Percentiles rank a stretch among this genome's conserved stretches.
These are phyloP conservation scores for Discoglossus pictus DNA, from an alignment of 2,797 vertebrate species.

Conservation along the genomic window DNA sequence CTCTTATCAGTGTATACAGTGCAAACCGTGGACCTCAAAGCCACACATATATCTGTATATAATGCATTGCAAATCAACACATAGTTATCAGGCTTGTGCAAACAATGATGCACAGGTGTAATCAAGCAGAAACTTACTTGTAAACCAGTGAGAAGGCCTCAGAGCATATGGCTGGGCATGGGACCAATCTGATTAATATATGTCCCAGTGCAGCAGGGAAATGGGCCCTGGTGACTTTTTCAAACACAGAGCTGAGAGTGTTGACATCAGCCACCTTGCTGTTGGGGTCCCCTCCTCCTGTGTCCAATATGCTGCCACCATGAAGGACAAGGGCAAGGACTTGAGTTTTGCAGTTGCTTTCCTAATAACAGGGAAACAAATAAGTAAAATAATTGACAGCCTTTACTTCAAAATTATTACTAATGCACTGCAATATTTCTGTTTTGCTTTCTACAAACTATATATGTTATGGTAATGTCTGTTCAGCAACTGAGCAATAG, in stretches of 20 bases:
- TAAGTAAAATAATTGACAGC: too few relatives aligned
- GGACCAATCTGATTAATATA: slow-evolving; percentile 87
- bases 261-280: slow-evolving; percentile 84
- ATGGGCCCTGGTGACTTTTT: slow-evolving; percentile 88
- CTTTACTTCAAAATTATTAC: too few relatives aligned
- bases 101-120: too few relatives aligned
- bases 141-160: slow-evolving; percentile 94
- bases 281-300: slow-evolving; percentile 79
- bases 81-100: too few relatives aligned
- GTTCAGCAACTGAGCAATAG: too few relatives aligned
- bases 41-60: too few relatives aligned
- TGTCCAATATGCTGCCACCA: slow-evolving; percentile 91
- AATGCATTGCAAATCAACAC: too few relatives aligned
- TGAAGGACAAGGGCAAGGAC: slow-evolving; percentile 92
- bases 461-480: too few relatives aligned
- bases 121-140: slow-evolving; percentile 75
- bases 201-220: slow-evolving; percentile 88
- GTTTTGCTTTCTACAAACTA: too few relatives aligned
- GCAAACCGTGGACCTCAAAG: too few relatives aligned
- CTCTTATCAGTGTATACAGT: too few relatives aligned
- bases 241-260: slow-evolving; percentile 86
- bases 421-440: too few relatives aligned
- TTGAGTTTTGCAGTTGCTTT: slow-evolving; percentile 85
- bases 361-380: background rate
- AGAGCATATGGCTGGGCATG: slow-evolving; percentile 91